These are phyloP conservation scores for Xenotilapia longispinis DNA, from an alignment of 2,113 vertebrate genomes.

Conservation along the genomic window DNA sequence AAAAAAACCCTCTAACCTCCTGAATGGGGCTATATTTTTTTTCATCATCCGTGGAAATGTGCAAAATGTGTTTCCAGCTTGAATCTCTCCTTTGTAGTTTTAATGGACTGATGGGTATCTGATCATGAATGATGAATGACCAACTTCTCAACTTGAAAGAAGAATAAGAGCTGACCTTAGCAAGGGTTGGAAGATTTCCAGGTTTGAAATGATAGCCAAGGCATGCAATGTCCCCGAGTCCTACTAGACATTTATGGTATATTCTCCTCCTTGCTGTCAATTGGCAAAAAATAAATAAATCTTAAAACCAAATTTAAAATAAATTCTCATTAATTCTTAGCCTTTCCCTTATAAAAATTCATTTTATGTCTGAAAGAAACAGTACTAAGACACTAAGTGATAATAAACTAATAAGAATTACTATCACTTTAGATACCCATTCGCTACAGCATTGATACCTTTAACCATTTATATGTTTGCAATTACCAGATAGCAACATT, in stretches of 20 bases:
- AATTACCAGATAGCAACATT: neutral
- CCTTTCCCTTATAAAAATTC: rapidly evolving
- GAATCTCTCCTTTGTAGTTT: neutral
- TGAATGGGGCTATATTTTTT: neutral
- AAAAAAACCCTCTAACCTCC: neutral
- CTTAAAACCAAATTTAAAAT: neutral
- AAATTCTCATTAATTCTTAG: neutral
- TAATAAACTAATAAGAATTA: neutral
- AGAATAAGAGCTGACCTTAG: neutral
- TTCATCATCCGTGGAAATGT: neutral
- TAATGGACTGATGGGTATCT: conserved; percentile 8
- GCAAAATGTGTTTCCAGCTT: conserved; percentile 1
- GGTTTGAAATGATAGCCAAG: neutral
- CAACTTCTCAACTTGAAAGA: neutral
- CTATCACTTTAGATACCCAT: neutral
- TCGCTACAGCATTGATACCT: neutral
- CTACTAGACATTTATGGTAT: neutral
- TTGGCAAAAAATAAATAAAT: neutral
- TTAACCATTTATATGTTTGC: neutral
- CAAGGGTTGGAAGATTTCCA: neutral
- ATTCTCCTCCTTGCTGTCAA: neutral
- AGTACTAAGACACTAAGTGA: neutral
- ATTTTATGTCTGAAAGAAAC: neutral
- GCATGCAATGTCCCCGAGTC: neutral
- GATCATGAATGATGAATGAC: conserved; percentile 23